Evolutionary conservation across 92 coral and sea anemone genomes (phyloP).

Genomic region (Phenganax stokvisi): DNA sequence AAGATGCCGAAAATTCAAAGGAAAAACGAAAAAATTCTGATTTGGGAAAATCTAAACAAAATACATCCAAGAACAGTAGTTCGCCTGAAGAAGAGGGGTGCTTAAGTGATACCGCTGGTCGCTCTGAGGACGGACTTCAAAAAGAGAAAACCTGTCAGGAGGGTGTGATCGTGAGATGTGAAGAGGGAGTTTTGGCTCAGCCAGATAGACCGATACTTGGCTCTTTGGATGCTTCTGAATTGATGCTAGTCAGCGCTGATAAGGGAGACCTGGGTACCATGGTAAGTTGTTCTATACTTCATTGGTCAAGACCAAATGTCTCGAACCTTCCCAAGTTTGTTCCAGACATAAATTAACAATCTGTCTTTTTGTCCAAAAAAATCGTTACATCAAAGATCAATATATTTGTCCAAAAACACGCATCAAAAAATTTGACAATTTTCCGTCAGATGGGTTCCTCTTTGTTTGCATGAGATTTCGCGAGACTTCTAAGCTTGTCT

Average conservation of each 20-base stretch:
- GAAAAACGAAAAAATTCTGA: not conserved
- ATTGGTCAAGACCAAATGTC: not conserved
- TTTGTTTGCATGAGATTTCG: too few species aligned
- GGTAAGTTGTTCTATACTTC: slow-evolving; percentile 47
- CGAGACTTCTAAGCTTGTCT: too few species aligned
- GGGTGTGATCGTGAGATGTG: not conserved
- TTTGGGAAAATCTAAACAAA: not conserved
- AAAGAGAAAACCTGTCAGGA: not conserved
- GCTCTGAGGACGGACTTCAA: not conserved
- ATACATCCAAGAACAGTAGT: not conserved
- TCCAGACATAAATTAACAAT: too few species aligned
- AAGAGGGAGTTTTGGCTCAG: not conserved
- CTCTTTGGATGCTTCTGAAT: slow-evolving; percentile 33
- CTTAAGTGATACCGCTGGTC: slow-evolving; percentile 3
- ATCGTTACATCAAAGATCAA: too few species aligned
- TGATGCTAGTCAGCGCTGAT: slow-evolving; percentile 63
- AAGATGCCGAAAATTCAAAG: slow-evolving; percentile 5
- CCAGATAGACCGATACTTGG: slow-evolving; percentile 15
- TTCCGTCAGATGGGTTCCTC: too few species aligned
- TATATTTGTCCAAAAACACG: too few species aligned
- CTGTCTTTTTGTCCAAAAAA: too few species aligned
- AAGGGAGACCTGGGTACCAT: slow-evolving; percentile 68
- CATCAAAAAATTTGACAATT: too few species aligned
- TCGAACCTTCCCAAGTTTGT: too few species aligned
- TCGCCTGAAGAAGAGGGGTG: not conserved